phyloP scores from a whole-genome alignment of 2,888 invertebrate genomes.

The Luperina testacea region DNA sequence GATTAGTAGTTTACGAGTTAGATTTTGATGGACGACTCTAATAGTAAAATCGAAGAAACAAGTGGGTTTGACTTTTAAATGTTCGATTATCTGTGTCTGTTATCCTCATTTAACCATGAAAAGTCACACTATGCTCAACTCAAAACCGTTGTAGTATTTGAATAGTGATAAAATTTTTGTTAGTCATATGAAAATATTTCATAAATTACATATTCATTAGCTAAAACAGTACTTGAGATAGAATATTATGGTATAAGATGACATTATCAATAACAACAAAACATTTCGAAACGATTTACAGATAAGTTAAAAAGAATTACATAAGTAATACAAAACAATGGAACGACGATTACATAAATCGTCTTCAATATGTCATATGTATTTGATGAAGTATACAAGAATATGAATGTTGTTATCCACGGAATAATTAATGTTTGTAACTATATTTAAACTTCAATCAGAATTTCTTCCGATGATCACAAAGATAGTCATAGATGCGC shows the following conservation, averaged over 20 bases:
- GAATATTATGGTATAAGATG: conserved; percentile 19
- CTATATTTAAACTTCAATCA: conserved; percentile 22
- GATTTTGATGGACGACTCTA: conserved; percentile 28
- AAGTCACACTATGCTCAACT: background rate
- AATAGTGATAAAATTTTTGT: background rate
- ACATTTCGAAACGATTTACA: conserved; percentile 5
- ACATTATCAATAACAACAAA: conserved; percentile 32
- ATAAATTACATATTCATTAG: background rate
- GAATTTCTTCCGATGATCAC: conserved; percentile 22
- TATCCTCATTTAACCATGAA: background rate
- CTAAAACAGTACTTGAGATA: conserved; percentile 8
- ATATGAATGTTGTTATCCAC: background rate
- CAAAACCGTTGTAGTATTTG: conserved; percentile 1
- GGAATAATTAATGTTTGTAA: conserved; percentile 5
- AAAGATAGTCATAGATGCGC: conserved; percentile 14
- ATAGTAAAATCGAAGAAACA: conserved; percentile 1
- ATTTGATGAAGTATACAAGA: background rate
- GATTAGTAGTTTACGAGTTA: conserved; percentile 3
- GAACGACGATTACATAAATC: conserved; percentile 32
- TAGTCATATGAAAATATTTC: background rate
- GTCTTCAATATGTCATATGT: background rate
- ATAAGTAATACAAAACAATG: conserved; percentile 36
- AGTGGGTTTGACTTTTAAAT: conserved; percentile 1
- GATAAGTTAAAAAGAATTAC: conserved; percentile 38
- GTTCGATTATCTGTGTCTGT: background rate